Evolutionary conservation across 2,888 invertebrate species (phyloP).

Genomic region (Sphaeridia pumilis): DNA sequence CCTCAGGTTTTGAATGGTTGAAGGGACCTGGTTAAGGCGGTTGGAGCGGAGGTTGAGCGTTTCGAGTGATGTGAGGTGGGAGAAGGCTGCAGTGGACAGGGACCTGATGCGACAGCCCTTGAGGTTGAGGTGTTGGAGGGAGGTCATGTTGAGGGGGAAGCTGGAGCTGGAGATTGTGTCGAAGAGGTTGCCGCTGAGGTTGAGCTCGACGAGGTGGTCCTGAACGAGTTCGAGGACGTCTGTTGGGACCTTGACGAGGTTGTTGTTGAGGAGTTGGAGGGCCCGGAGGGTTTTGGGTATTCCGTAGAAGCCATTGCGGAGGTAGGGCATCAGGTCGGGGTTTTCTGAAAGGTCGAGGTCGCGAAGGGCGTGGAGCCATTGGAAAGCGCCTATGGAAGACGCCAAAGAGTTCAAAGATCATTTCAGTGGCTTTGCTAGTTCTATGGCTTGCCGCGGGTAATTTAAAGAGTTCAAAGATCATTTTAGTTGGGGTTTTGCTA

Average conservation of each 20-base stretch:
- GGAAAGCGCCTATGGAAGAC: constrained; percentile 23
- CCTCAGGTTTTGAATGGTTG: constrained; percentile 3
- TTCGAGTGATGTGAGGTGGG: constrained; percentile 10
- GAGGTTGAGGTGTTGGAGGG: constrained; percentile 18
- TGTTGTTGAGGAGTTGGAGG: constrained; percentile 14
- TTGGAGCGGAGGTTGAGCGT: constrained; percentile 16
- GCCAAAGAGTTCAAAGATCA: not conserved
- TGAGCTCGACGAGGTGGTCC: constrained; percentile 8
- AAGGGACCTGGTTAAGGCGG: constrained; percentile 14
- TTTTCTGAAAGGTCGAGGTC: constrained; percentile 24
- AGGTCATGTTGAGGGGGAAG: constrained; percentile 16
- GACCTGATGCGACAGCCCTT: constrained; percentile 16
- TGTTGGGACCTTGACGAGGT: constrained; percentile 15
- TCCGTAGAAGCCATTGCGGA: constrained; percentile 15
- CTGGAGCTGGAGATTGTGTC: constrained; percentile 1
- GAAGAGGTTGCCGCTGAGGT: constrained; percentile 20
- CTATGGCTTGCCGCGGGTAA: not conserved
- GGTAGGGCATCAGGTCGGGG: constrained; percentile 17
- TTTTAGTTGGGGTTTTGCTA: too few species aligned
- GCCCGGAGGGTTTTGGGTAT: not conserved
- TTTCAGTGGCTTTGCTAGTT: not conserved
- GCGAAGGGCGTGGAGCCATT: constrained; percentile 11
- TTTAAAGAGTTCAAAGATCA: too few species aligned
- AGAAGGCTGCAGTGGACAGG: constrained; percentile 10
- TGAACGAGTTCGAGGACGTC: constrained; percentile 14